A percentile compares a stretch with the other conserved stretches of the same genome.
Evolutionary conservation across 2,113 vertebrate species (phyloP).

Genomic region (Acanthisitta chloris): DNA sequence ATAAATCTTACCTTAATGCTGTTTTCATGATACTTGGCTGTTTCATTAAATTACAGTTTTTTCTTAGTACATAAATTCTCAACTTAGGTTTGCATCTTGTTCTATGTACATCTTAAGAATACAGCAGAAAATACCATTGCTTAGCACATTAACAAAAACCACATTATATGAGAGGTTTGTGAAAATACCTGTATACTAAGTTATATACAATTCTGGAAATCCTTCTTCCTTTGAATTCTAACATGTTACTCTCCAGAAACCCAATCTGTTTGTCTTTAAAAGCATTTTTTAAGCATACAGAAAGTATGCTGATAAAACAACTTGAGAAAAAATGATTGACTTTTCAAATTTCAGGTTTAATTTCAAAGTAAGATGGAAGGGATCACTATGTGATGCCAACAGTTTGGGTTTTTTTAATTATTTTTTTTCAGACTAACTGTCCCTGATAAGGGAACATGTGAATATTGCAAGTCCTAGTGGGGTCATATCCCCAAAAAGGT

Average conservation of each 20-base stretch:
- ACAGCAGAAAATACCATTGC: constrained; percentile 38
- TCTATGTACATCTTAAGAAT: constrained; percentile 24
- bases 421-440: background rate
- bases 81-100: background rate
- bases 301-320: background rate
- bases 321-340: background rate
- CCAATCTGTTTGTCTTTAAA: background rate
- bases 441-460: background rate
- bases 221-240: background rate
- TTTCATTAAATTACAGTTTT: constrained; percentile 12
- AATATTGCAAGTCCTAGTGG: background rate
- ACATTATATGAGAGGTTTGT: background rate
- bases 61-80: constrained; percentile 3
- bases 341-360: background rate
- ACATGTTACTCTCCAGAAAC: background rate
- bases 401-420: background rate
- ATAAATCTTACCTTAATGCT: background rate
- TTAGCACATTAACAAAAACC: constrained; percentile 37
- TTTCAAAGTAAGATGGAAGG: background rate
- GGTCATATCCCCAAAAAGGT: background rate
- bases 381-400: background rate
- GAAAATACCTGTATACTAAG: constrained; percentile 1
- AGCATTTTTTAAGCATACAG: too few relatives aligned
- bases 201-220: constrained; percentile 28
- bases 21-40: background rate